These are phyloP conservation scores for Misgurnus mizolepis DNA, from an alignment of 2,113 vertebrate species.

Conservation along the genomic window DNA sequence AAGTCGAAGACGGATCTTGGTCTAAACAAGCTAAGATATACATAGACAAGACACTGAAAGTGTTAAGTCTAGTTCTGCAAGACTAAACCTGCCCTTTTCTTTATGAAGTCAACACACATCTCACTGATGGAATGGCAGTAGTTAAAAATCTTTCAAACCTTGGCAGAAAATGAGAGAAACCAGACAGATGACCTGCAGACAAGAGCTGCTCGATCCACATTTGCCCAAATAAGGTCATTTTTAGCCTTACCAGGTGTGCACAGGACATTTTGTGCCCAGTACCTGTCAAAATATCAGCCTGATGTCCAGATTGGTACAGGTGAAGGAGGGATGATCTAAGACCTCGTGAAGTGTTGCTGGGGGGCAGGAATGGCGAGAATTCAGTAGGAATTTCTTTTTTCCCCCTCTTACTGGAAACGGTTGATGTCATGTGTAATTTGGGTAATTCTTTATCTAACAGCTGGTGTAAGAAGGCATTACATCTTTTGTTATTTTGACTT, in stretches of 20 bases:
- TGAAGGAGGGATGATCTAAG: constrained; percentile 51
- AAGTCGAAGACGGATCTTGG: no score
- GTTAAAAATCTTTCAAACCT: constrained; percentile 13
- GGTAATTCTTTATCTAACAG: constrained; percentile 33
- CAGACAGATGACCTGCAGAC: constrained; percentile 12
- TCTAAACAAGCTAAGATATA: not conserved
- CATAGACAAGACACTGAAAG: not conserved
- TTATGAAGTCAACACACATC: constrained; percentile 13
- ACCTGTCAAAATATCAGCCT: constrained; percentile 40
- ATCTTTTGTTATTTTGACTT: constrained; percentile 28
- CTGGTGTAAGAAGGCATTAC: constrained; percentile 34
- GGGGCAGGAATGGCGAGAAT: constrained; percentile 23
- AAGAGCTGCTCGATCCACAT: not conserved
- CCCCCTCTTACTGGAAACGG: constrained; percentile 34
- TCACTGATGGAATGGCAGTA: constrained; percentile 1
- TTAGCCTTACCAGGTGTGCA: constrained; percentile 40
- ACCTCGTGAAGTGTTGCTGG: constrained; percentile 41
- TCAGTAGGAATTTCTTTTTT: constrained; percentile 41
- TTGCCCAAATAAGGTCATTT: constrained; percentile 43
- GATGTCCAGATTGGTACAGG: constrained; percentile 26
- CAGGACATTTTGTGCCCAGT: constrained; percentile 42
- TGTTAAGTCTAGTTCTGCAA: not conserved
- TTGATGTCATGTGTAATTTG: constrained; percentile 46
- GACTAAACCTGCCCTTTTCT: not conserved
- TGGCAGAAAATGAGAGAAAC: constrained; percentile 8